phyloP scores from a whole-genome alignment of 64 coral and sea anemone genomes.

The Dendrophyllia cribrosa region DNA sequence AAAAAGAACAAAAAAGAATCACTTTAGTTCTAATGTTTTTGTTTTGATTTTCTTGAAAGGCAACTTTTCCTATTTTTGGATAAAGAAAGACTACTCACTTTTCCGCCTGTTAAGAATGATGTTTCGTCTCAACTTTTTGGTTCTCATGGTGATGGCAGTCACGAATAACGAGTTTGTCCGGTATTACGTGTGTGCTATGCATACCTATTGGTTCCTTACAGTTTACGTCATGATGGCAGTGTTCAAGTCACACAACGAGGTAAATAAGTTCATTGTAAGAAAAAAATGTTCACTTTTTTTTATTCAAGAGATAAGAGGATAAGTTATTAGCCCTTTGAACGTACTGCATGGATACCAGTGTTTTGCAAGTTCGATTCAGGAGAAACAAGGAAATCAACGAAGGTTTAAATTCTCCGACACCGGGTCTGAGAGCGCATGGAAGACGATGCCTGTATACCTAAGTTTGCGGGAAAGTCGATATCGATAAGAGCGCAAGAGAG shows the following conservation, averaged over 20 bases:
- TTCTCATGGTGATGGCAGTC: constrained; percentile 99
- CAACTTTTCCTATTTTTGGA: constrained; percentile 99
- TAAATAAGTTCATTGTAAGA: constrained; percentile 23
- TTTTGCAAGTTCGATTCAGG: no score
- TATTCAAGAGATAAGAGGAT: no score
- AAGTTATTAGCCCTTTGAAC: no score
- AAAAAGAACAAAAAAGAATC: no score
- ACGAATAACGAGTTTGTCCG: constrained; percentile 99
- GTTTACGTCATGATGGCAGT: constrained; percentile 98
- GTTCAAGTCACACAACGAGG: constrained; percentile 81
- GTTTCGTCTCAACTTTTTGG: constrained; percentile 98
- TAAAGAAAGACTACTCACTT: constrained; percentile 95
- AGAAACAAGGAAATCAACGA: no score
- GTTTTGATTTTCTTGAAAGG: constrained; percentile 26
- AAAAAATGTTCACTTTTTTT: background rate
- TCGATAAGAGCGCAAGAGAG: no score
- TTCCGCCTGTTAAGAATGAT: constrained; percentile 97
- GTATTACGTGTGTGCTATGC: constrained; percentile 99
- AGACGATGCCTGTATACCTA: no score
- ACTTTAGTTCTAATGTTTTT: background rate
- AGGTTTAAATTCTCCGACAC: no score
- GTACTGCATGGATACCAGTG: no score
- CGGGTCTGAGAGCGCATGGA: no score
- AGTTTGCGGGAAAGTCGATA: no score
- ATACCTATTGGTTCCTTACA: constrained; percentile 97